phyloP scores from a whole-genome alignment of 1,140 invertebrate species.

The Drosophila guanche region DNA sequence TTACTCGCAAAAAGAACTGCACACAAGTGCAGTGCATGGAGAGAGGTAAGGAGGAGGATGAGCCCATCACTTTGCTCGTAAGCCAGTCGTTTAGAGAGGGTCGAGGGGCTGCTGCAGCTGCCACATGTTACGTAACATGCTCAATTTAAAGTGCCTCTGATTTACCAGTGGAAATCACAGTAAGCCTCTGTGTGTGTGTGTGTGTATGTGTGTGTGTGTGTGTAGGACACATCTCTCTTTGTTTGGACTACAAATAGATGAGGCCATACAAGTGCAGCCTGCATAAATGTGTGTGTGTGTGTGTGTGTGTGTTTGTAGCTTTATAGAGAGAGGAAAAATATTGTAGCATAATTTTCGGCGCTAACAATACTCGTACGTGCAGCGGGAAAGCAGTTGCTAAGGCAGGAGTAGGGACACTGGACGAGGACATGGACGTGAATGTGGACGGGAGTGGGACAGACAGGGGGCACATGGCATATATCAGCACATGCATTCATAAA shows the following conservation, averaged over 20 bases:
- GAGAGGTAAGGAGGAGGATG: slow-evolving; percentile 4
- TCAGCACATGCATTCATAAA: slow-evolving; percentile 83
- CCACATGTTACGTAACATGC: slow-evolving; percentile 61
- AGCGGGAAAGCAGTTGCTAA: slow-evolving; percentile 5
- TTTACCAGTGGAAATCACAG: slow-evolving; percentile 52
- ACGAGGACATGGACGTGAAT: background rate
- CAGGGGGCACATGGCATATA: slow-evolving; percentile 70
- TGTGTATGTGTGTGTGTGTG: slow-evolving; percentile 27
- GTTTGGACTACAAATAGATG: slow-evolving; percentile 76
- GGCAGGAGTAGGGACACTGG: background rate
- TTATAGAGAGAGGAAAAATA: slow-evolving; percentile 63
- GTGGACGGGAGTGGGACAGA: slow-evolving; percentile 20
- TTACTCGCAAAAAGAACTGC: slow-evolving; percentile 35
- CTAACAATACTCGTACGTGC: slow-evolving; percentile 68
- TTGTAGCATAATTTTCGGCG: slow-evolving; percentile 81
- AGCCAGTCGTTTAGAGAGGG: slow-evolving; percentile 26
- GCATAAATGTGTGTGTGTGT: slow-evolving; percentile 6
- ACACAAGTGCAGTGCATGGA: background rate
- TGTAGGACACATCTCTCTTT: slow-evolving; percentile 65
- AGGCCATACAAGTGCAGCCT: slow-evolving; percentile 38
- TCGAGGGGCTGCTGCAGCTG: background rate
- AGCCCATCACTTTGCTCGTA: slow-evolving; percentile 36
- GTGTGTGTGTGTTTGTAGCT: slow-evolving; percentile 11
- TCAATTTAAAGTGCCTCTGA: slow-evolving; percentile 76
- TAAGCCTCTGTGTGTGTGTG: slow-evolving; percentile 8